Conservation (phyloP, 2,888 invertebrate genomes). For the Nemoura dubitans region DNA sequence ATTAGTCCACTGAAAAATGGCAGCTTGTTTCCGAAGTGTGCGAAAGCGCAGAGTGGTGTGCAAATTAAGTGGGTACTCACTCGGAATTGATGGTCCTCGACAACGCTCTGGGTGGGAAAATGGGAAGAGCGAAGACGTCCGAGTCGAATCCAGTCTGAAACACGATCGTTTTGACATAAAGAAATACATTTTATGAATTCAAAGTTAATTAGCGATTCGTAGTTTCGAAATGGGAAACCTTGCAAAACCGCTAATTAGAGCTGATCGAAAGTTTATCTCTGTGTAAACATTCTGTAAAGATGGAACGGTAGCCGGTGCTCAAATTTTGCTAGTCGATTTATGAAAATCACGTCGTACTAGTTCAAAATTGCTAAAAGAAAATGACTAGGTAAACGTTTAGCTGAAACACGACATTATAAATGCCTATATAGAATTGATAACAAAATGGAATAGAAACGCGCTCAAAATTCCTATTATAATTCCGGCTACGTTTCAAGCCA, state of each 20-base stretch:
- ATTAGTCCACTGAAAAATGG: not conserved
- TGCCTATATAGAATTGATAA: not conserved
- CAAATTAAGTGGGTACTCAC: not conserved
- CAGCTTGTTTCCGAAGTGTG: not conserved
- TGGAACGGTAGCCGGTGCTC: not conserved
- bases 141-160: not conserved
- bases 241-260: not conserved
- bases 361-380: too few relatives aligned
- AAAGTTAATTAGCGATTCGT: not conserved
- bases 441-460: not conserved
- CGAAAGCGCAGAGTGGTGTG: not conserved
- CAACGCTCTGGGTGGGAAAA: not conserved
- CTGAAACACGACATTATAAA: not conserved
- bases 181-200: not conserved
- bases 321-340: not conserved
- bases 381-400: not conserved
- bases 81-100: not conserved
- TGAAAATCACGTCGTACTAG: not conserved
- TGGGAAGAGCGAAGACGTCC: not conserved
- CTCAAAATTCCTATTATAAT: slow-evolving; percentile 17
- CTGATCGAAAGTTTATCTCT: not conserved
- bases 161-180: not conserved
- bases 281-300: not conserved
- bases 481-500: not conserved
- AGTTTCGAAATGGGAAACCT: not conserved